Conservation (phyloP, 1,140 invertebrate species). For the Schlechtendalia chinensis region DNA sequence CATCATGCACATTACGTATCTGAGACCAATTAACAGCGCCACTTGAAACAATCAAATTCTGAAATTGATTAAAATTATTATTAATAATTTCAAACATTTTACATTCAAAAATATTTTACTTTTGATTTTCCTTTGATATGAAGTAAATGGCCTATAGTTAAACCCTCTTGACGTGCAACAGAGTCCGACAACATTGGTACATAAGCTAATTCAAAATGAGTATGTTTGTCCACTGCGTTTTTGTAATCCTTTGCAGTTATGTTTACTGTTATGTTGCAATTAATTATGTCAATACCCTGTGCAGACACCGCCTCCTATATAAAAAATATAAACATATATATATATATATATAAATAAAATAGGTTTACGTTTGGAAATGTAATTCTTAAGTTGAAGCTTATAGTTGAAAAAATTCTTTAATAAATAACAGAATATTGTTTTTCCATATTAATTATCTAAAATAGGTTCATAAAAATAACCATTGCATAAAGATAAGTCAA, state of each 20-base stretch:
- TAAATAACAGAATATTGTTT: neutral
- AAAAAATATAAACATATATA: slow-evolving; percentile 3
- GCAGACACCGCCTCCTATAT: neutral
- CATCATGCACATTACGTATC: slow-evolving; percentile 30
- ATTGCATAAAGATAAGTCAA: neutral
- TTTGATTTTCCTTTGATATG: slow-evolving; percentile 44
- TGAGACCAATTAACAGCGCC: neutral
- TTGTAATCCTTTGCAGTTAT: slow-evolving; percentile 18
- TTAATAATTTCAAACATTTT: neutral
- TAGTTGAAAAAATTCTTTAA: neutral
- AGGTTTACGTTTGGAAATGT: no score
- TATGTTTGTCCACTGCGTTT: neutral
- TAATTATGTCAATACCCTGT: slow-evolving; percentile 7
- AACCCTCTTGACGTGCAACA: slow-evolving; percentile 6
- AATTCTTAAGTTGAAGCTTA: no score
- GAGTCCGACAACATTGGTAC: slow-evolving; percentile 7
- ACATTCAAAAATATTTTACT: slow-evolving; percentile 10
- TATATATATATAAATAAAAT: no score
- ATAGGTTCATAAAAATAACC: neutral
- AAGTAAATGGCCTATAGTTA: slow-evolving; percentile 30
- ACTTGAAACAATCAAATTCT: slow-evolving; percentile 34
- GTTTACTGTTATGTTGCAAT: neutral
- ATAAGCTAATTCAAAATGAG: slow-evolving; percentile 31
- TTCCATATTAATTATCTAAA: no score
- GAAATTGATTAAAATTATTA: neutral